Conservation (phyloP, 2,888 invertebrate genomes). For the Choreutis nemorana region DNA sequence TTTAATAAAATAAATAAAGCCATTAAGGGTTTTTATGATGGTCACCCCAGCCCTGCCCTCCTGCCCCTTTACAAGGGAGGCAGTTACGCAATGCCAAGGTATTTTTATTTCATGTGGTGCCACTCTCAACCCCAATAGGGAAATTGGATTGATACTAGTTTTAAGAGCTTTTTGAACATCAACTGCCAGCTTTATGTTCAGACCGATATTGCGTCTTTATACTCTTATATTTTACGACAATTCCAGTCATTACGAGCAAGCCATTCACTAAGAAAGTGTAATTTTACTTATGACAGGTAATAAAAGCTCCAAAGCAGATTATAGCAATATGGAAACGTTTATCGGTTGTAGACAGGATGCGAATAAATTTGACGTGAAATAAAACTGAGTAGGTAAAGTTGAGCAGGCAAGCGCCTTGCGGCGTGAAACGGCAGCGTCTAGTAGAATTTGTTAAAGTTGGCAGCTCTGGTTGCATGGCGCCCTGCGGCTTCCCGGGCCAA, state of each 20-base stretch:
- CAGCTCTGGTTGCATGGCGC: slow-evolving; percentile 16
- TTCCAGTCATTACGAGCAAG: slow-evolving; percentile 23
- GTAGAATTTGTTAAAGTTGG: slow-evolving; percentile 27
- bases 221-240: slow-evolving; percentile 30
- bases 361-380: slow-evolving; percentile 46
- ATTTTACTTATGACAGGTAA: slow-evolving; percentile 12
- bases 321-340: slow-evolving; percentile 18
- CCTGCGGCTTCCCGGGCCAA: slow-evolving; percentile 20
- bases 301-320: slow-evolving; percentile 18
- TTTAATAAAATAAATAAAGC: slow-evolving; percentile 34
- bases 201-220: slow-evolving; percentile 51
- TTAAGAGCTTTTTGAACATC: slow-evolving; percentile 57
- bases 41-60: too few species aligned
- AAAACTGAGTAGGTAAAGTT: slow-evolving; percentile 47
- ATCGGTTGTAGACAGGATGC: slow-evolving; percentile 25
- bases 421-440: slow-evolving; percentile 4
- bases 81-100: too few species aligned
- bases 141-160: slow-evolving; percentile 63
- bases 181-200: slow-evolving; percentile 46
- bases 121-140: slow-evolving; percentile 55
- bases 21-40: too few species aligned
- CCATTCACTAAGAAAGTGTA: too few species aligned
- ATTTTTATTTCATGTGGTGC: slow-evolving; percentile 61
- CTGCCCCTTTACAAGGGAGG: slow-evolving; percentile 26
- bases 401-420: slow-evolving; percentile 19